Base-by-base conservation (phyloP, 2,113 vertebrate genomes). In the Mesoclemmys tuberculata region DNA sequence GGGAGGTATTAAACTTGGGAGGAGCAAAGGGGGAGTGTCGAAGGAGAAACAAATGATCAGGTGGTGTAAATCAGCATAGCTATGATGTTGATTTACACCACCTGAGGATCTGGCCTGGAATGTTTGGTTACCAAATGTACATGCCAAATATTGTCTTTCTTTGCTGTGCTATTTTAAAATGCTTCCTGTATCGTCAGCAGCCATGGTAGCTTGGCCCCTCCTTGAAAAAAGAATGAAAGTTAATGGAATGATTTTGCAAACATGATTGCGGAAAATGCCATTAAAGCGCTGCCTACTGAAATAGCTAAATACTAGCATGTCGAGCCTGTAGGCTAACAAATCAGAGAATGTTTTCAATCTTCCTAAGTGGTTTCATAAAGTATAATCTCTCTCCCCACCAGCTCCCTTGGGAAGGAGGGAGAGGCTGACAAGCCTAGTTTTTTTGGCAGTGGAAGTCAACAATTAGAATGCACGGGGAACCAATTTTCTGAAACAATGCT, bases 261-360 rank as follows among this genome's bases (percentile, higher is more conserved):
- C 44, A 26, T 82, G 75, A 90, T 93, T 79, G 80, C 85, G 56
- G 93, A 80, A 92, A 94, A 68, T 75, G 46, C 18, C 93, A 5
- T 85, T 19, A 90, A 94, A 93, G 1, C 51, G 80, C 91, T 97
- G 87, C 10, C 90, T 95, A 90, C 85, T 74, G 3, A 38, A 95
- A 90, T 31, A 95, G 61, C 86, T 38, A 1, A 1, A 38, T 96
- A 92, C 93, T 94, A 95, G 93, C 86, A 64, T 11, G 3, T 75
- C 55, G 10, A 3, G 93, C 13, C 94, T 95, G 84, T 83, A 90
- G 95, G 87, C 91, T 96, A 91, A 87, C 95, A 96, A 49, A 94
- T 78, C 86, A 35, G 8, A 55, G 77, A 61, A 55, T 95, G 94
- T 96, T 96, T 95, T 78, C 93, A 82, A 1, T 84, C 87, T 44